phyloP scores from a whole-genome alignment of 2,113 vertebrate species.

The Plecotus auritus region DNA sequence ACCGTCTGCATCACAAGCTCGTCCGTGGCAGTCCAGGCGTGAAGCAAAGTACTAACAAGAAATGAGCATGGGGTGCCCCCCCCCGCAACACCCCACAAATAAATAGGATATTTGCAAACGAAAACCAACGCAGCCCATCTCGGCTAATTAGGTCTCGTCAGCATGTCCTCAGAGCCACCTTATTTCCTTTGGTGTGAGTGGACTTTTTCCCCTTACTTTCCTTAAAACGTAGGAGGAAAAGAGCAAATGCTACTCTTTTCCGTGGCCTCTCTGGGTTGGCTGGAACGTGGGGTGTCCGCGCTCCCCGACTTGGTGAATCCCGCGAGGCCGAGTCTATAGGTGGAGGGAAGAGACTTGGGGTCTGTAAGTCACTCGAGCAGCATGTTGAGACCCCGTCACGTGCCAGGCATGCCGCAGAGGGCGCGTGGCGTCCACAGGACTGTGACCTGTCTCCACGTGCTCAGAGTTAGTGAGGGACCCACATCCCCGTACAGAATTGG shows the following conservation, averaged over 20 bases:
- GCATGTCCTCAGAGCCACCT: not conserved
- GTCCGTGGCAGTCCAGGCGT: not conserved
- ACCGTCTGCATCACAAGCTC: not conserved
- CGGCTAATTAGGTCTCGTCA: constrained; percentile 45
- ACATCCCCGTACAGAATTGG: not conserved
- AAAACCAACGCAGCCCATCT: not conserved
- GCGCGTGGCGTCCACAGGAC: rapidly evolving
- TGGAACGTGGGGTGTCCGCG: not conserved
- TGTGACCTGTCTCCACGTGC: rapidly evolving
- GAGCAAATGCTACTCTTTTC: not conserved
- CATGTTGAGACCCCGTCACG: rapidly evolving
- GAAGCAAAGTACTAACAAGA: constrained; percentile 46
- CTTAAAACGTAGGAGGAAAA: constrained; percentile 6
- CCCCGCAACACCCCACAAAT: not conserved
- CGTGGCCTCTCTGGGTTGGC: not conserved
- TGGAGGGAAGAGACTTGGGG: not conserved
- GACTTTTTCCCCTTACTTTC: not conserved
- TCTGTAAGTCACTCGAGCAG: not conserved
- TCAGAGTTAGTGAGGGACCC: not conserved
- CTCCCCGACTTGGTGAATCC: not conserved
- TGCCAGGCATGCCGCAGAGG: rapidly evolving
- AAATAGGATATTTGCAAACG: constrained; percentile 34
- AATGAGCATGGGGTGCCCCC: not conserved
- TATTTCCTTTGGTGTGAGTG: not conserved
- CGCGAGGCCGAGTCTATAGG: rapidly evolving